Evolutionary conservation across 2,113 vertebrate genomes (phyloP), one percentile per base, ranked within the genome.

Genomic region (Candoia aspera): DNA sequence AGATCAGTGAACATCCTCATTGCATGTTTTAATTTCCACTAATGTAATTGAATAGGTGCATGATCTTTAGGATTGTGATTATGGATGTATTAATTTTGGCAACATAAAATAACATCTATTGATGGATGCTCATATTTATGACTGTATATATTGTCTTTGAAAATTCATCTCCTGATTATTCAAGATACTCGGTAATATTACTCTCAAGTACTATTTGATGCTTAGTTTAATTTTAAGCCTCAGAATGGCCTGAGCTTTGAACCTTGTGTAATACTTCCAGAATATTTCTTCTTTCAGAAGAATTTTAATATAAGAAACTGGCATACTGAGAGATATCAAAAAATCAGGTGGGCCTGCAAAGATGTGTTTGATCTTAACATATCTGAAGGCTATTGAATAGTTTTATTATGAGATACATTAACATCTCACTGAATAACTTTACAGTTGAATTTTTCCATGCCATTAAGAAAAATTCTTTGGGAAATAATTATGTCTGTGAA

Each of bases 221-320:
- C 53, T 57, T 3, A 21, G 79, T 90, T 94, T 93, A 24, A 91
- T 94, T 95, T 94, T 95, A 89, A 87, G 94, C 59, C 79, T 90
- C 93, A 87, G 94, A 94, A 94, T 87, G 87, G 62, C n/a, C 0
- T 79, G 88, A 94, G 93, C 94, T 95, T 95, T 96, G 90, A 94
- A 94, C 90, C 73, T 13, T 68, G 94, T 93, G 91, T 93, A 95
- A 92, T 92, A 94, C 12, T 42, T 96, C 93, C 94, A 94, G 93
- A 94, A 93, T 90, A 93, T 88, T 94, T 59, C 53, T 46, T 64
- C 90, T 91, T 96, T 94, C 92, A 95, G 90, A 88, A 88, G 90
- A 96, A 96, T 92, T 92, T 79, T 95, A 95, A 94, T 94, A 91
- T 93, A 85, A 54, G 59, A 95, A 95, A 95, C 73, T 87, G 91